A percentile compares a stretch with the other conserved stretches of the same genome.
These are phyloP conservation scores for Brachylomia viminalis DNA, from an alignment of 2,888 invertebrate species.

Conservation along the genomic window DNA sequence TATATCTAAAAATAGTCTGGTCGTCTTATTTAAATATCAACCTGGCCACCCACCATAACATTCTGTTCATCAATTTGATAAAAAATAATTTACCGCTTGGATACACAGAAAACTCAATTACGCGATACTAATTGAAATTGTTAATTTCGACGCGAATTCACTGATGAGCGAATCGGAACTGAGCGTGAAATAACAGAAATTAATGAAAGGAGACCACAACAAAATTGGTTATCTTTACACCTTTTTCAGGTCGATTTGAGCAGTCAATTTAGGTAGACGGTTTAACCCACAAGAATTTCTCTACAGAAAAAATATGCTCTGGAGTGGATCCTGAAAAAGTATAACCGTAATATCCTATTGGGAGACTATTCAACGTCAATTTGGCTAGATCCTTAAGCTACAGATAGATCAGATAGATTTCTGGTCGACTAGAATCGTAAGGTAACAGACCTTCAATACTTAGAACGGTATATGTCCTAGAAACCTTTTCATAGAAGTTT, in stretches of 20 bases:
- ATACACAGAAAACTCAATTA: constrained; percentile 46
- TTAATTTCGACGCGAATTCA: constrained; percentile 26
- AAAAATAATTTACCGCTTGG: constrained; percentile 35
- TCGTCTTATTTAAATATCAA: too few species aligned
- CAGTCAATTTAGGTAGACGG: too few species aligned
- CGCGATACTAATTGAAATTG: constrained; percentile 49
- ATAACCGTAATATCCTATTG: too few species aligned
- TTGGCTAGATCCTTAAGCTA: background rate
- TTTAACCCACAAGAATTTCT: background rate
- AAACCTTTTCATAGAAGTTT: too few species aligned
- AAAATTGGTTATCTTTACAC: background rate
- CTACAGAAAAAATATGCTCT: background rate
- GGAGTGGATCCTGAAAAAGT: background rate
- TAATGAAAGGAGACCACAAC: background rate
- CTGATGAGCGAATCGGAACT: constrained; percentile 7
- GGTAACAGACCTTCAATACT: too few species aligned
- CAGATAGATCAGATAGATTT: background rate
- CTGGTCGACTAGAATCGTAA: background rate
- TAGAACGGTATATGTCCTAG: too few species aligned
- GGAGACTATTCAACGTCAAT: background rate
- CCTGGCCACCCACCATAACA: too few species aligned
- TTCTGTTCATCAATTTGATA: constrained; percentile 18
- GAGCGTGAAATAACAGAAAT: constrained; percentile 13
- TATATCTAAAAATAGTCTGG: too few species aligned
- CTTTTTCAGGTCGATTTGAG: background rate